Evolutionary conservation across 2,888 invertebrate genomes (phyloP).

Genomic region (Andrena chrysosceles): DNA sequence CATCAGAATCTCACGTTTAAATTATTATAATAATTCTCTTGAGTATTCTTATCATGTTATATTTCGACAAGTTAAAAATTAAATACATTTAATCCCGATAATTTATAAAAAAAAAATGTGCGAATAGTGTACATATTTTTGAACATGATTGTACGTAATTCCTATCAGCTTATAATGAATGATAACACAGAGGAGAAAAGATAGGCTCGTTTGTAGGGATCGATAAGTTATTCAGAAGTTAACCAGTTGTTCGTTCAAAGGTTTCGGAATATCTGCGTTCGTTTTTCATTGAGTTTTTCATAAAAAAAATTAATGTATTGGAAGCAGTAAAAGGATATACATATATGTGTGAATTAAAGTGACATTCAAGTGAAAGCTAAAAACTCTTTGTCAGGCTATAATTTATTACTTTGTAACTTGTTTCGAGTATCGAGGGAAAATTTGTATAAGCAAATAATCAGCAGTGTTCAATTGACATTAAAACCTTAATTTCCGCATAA

Average conservation of each 20-base stretch:
- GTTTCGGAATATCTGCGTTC: constrained; percentile 20
- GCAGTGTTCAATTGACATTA: neutral
- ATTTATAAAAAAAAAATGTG: constrained; percentile 25
- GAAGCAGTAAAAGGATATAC: neutral
- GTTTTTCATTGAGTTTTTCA: neutral
- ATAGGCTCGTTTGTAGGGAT: constrained; percentile 34
- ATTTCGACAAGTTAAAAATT: neutral
- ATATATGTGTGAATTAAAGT: neutral
- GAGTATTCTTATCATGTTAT: neutral
- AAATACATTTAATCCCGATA: neutral
- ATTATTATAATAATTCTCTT: neutral
- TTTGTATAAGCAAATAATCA: neutral
- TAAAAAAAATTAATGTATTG: neutral
- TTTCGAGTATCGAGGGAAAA: neutral
- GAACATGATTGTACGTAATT: constrained; percentile 52
- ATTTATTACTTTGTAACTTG: neutral
- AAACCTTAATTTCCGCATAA: neutral
- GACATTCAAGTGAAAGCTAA: constrained; percentile 9
- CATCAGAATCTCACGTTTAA: neutral
- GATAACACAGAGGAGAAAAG: constrained; percentile 56
- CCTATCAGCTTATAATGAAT: constrained; percentile 60
- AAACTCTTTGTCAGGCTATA: neutral
- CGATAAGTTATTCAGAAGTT: constrained; percentile 46
- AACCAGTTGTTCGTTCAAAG: constrained; percentile 36
- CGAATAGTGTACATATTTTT: constrained; percentile 32